Percentiles rank a stretch among this genome's conserved stretches.
phyloP scores from a whole-genome alignment of 1,140 invertebrate genomes.

The Goniozus legneri region DNA sequence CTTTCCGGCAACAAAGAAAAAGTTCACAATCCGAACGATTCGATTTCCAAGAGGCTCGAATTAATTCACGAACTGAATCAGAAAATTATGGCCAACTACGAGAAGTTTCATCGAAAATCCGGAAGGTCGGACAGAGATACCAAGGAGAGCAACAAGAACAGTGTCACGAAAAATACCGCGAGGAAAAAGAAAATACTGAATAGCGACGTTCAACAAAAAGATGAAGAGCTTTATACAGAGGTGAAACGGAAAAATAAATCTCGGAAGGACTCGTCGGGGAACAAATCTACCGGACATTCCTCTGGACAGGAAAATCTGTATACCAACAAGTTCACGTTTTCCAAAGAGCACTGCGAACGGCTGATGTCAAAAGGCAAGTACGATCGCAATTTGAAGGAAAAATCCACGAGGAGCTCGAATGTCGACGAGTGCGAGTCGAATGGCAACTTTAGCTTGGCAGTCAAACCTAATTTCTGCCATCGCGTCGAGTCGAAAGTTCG shows the following conservation, averaged over 20 bases:
- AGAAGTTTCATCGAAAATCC: slow-evolving; percentile 42
- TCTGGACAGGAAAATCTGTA: slow-evolving; percentile 18
- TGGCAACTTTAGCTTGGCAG: slow-evolving; percentile 37
- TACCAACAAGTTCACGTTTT: slow-evolving; percentile 21
- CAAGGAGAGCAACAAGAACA: slow-evolving; percentile 7
- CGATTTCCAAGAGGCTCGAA: slow-evolving; percentile 44
- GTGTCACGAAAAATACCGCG: too few relatives aligned
- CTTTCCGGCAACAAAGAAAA: slow-evolving; percentile 25
- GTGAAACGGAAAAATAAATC: slow-evolving; percentile 18
- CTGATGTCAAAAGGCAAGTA: slow-evolving; percentile 11
- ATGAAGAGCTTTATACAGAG: slow-evolving; percentile 25
- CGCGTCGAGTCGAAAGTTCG: slow-evolving; percentile 4
- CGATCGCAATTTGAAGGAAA: slow-evolving; percentile 14
- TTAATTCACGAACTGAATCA: slow-evolving; percentile 49
- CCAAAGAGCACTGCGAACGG: slow-evolving; percentile 17
- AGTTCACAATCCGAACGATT: slow-evolving; percentile 41
- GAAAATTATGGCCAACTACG: slow-evolving; percentile 46
- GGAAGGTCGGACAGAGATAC: slow-evolving; percentile 21
- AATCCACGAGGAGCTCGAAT: slow-evolving; percentile 4
- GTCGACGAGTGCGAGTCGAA: slow-evolving; percentile 23
- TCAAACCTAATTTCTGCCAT: slow-evolving; percentile 22
- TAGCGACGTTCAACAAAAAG: slow-evolving; percentile 1
- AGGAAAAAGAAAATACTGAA: slow-evolving; percentile 2
- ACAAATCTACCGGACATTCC: background rate
- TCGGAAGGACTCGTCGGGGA: background rate